Percentiles rank a stretch among this genome's conserved stretches.
Conservation (phyloP, 2,888 invertebrate genomes). For the Artemia sinica region DNA sequence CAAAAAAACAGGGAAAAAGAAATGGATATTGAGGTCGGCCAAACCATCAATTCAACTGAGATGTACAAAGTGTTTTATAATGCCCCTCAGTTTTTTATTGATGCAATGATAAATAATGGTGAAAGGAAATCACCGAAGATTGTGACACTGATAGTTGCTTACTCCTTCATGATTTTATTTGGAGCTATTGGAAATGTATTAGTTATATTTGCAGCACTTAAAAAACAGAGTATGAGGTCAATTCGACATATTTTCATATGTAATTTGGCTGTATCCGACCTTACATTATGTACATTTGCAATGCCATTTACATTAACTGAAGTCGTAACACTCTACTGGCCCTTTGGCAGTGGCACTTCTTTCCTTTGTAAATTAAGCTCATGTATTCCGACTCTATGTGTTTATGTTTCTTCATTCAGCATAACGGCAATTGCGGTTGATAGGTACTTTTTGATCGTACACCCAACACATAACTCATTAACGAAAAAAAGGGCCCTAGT, state of each 20-base stretch:
- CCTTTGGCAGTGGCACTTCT: slow-evolving; percentile 51
- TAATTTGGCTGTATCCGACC: slow-evolving; percentile 53
- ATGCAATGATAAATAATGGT: no score
- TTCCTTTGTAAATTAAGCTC: slow-evolving; percentile 68
- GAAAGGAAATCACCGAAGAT: no score
- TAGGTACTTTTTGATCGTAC: slow-evolving; percentile 69
- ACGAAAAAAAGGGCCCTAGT: slow-evolving; percentile 55
- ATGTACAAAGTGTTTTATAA: no score
- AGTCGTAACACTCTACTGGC: slow-evolving; percentile 68
- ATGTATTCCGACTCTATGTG: slow-evolving; percentile 69
- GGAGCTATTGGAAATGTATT: slow-evolving; percentile 70
- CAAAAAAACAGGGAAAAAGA: no score
- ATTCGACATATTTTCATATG: slow-evolving; percentile 83
- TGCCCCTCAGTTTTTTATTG: no score
- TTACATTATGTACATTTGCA: slow-evolving; percentile 67
- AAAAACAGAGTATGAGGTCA: slow-evolving; percentile 75
- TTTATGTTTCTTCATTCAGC: slow-evolving; percentile 81
- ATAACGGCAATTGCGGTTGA: slow-evolving; percentile 79
- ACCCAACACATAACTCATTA: slow-evolving; percentile 59
- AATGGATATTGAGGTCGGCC: no score
- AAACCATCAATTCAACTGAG: no score
- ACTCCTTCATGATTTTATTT: slow-evolving; percentile 54
- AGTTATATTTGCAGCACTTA: slow-evolving; percentile 56
- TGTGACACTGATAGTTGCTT: slow-evolving; percentile 42
- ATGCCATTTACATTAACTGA: slow-evolving; percentile 78